Base-by-base conservation (phyloP, 1,140 invertebrate species). In the Samia ricini region DNA sequence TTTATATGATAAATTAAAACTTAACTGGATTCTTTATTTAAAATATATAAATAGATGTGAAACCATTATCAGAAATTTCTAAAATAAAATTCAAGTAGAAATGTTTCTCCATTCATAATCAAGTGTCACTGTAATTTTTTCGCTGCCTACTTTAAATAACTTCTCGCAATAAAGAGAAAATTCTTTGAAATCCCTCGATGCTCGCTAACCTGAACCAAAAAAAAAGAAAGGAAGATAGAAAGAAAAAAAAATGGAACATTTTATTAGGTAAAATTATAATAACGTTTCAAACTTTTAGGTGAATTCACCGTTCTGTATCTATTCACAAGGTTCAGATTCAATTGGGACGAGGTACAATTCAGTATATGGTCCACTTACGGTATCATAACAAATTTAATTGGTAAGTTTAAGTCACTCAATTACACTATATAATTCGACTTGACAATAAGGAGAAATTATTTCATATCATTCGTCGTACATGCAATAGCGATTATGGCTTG, bases 341-440 rank as follows among this genome's bases (percentile, higher is more conserved):
- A 96, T 70, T 97, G 95, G 95, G 93, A 96, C 73, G 96, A 96
- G 88, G 93, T 96, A 33, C 94, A 95, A 76, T 97, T 93, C 88
- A 96, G 95, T 74, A 92, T 95, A 72, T 97, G 95, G 81, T 95
- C 94, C 0, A 96, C 95, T 0, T 96, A 95, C 76, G 92, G 93
- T 57, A 95, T 89, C 0, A 63, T 88, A 4, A 88, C 85, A 0
- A 89, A 88, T 72, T 74, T 88, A 66, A 54, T 87, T 10, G 87
- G 87, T 89, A 57, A 81, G 83, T 50, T 7, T 36, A 8, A 52
- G 24, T 51, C 15, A 59, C 15, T 5, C 1, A 4, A 3, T 26
- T 8, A 26, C 26, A 8, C 8, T 26, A 26, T 4, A 26, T 26
- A 26, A 26, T 4, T 26, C 26, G 26, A 26, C 4, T 26, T 29